Base-by-base conservation (phyloP, 2,797 vertebrate genomes). In the Spea hammondii region DNA sequence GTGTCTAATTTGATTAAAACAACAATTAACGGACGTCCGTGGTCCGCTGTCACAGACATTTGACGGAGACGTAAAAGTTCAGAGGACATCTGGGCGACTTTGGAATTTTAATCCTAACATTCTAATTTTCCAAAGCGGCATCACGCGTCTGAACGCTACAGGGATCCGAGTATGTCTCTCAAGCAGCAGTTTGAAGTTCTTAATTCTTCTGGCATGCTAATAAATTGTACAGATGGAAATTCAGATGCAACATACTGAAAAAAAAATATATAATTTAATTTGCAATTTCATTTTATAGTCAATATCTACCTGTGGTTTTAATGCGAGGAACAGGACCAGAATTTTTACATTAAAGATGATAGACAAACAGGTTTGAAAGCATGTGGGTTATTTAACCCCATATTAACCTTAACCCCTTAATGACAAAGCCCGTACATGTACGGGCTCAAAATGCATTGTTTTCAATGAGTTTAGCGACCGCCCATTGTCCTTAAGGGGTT, bases 141-240 rank as follows among this genome's bases (percentile, higher is more conserved):
- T 80, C 78, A 70, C 75, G 14, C 14, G 78, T 70, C 8, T 46
- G 72, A 70, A 13, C 72, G 17, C 72, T 10, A 60, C 67, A 8
- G 59, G 72, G 71, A 48, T 51, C 72, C 65, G 5, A 17, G 45
- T 17, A n/a, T 70, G 65, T 69, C 45, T 70, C 49, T 75, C 59
- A 6, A 65, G 59, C 4, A 70, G 14, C 71, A 48, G 66, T 75
- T 70, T 75, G 72, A 80, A 75, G 67, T 75, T 70, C 44, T 71
- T 80, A 75, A 80, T 80, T 75, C 75, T 77, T 71, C 59, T 75
- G 72, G 78, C 72, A 70, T 46, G 72, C 60, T 64, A 79, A 75
- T 79, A 80, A 80, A 80, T 49, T 55, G 67, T 66, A 64, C 66
- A 80, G 78, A 80, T 80, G 72, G 72, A 76, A 65, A 75, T 57